These are phyloP conservation scores for Dorcus parallelipipedus DNA, from an alignment of 2,888 invertebrate genomes.

Conservation along the genomic window DNA sequence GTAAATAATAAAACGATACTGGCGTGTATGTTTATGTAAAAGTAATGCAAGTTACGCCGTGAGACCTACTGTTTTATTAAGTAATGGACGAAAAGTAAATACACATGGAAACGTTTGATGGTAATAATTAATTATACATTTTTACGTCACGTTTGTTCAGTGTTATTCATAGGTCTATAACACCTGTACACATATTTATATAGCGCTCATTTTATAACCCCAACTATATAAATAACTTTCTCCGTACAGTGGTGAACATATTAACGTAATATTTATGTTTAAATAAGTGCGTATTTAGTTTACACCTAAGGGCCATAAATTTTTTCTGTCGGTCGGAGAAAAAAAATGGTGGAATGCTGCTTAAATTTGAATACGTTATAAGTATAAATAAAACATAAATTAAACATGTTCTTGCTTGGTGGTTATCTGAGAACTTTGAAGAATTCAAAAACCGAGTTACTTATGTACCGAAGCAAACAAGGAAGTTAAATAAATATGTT, in stretches of 20 bases:
- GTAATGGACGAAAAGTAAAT: slow-evolving; percentile 3
- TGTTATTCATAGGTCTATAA: slow-evolving; percentile 4
- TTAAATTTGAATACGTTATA: too few relatives aligned
- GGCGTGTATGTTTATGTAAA: slow-evolving; percentile 5
- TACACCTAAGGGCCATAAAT: background rate
- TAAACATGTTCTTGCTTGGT: too few relatives aligned
- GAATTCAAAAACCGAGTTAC: too few relatives aligned
- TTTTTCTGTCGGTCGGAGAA: too few relatives aligned
- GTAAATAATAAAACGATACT: background rate
- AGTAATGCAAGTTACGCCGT: slow-evolving; percentile 5
- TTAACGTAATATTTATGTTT: background rate
- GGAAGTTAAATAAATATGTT: too few relatives aligned
- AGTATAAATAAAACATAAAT: too few relatives aligned
- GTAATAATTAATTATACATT: slow-evolving; percentile 19
- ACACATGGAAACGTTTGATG: slow-evolving; percentile 9
- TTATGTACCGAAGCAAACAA: too few relatives aligned
- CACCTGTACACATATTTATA: slow-evolving; percentile 9
- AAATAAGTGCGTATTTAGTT: background rate
- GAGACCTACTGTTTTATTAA: slow-evolving; percentile 7
- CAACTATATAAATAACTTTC: slow-evolving; percentile 1
- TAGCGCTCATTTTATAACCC: slow-evolving; percentile 4
- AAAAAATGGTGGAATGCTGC: too few relatives aligned
- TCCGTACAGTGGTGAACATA: background rate
- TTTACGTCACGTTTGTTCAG: slow-evolving; percentile 13
- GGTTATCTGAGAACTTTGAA: too few relatives aligned